Base-by-base conservation (phyloP, 1,140 invertebrate genomes). In the Sipha flava region DNA sequence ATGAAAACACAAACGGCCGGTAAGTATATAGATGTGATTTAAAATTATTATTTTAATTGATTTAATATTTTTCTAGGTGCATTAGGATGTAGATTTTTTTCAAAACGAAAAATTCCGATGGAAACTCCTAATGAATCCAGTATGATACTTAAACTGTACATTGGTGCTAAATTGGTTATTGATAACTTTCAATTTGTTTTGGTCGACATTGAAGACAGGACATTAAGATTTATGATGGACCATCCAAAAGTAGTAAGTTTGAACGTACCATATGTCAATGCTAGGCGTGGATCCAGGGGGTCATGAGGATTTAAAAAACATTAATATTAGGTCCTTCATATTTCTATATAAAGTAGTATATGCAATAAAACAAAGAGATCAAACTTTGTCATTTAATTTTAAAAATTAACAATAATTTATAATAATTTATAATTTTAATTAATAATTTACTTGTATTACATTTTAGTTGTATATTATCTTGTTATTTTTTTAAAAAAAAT, bases 161-260 rank as follows among this genome's bases (percentile, higher is more conserved):
- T 54, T 14, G 73, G 52, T 1, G 34, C 18, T 9, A n/a, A 77
- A 77, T 37, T 77, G 12, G 59, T 21, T 0, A 43, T 77, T 12
- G 73, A 77, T 26, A 43, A n/a, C 43, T 77, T 57, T 16, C 29
- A 43, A 40, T 77, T 77, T 43, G 21, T 59, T 40, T 26, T 77
- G 7, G 23, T 54, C 21, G 73, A 77, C 23, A 52, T 77, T 0
- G 73, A 77, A 0, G 73, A 77, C n/a, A 57, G 73, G 10, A 77
- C 73, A 16, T 77, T 77, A 40, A 26, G 21, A 7, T 77, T 77
- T 12, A 77, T 77, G 73, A 77, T 77, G 73, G 45, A 59, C 23
- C 52, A 77, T 59, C 73, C 73, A 26, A 57, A 37, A 43, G 31
- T 59, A 54, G 73, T 77, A 9, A 47, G 40, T 23, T 47, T 10